Conservation (phyloP, 2,797 vertebrate species). For the Pteronotus mesoamericanus region DNA sequence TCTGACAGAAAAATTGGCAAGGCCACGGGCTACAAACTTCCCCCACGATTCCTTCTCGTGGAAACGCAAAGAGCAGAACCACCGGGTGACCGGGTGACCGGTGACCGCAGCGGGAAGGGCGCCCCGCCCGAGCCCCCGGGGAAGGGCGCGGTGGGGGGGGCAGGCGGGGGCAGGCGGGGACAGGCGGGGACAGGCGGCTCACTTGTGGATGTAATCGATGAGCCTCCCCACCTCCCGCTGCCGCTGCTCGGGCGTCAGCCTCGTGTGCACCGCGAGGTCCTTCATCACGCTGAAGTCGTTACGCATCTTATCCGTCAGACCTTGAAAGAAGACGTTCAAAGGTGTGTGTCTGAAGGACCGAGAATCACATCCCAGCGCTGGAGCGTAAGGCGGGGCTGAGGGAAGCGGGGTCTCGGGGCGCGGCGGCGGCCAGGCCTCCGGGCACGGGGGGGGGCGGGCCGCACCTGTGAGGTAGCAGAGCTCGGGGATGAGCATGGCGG, state of each 20-base stretch:
- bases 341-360: background rate
- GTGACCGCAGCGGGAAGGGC: too few relatives aligned
- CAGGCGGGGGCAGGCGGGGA: too few relatives aligned
- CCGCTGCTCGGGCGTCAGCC: constrained; percentile 88
- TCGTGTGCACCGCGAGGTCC: constrained; percentile 89
- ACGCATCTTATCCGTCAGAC: constrained; percentile 94
- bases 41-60: background rate
- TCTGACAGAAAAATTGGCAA: background rate
- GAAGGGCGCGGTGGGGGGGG: too few relatives aligned
- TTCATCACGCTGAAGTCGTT: constrained; percentile 93
- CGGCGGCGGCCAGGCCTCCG: background rate
- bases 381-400: background rate
- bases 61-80: background rate
- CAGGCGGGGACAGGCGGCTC: background rate
- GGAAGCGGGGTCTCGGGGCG: background rate
- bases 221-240: constrained; percentile 87
- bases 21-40: fast-evolving
- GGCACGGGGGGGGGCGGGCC: background rate
- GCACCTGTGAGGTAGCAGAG: constrained; percentile 94
- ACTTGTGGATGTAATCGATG: constrained; percentile 84
- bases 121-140: too few relatives aligned
- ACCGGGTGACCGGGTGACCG: too few relatives aligned
- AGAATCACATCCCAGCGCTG: background rate
- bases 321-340: constrained; percentile 75
- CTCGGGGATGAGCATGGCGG: constrained; percentile 92